Evolutionary conservation across 1,140 invertebrate genomes (phyloP).

Genomic region (Bombus pyrosoma): DNA sequence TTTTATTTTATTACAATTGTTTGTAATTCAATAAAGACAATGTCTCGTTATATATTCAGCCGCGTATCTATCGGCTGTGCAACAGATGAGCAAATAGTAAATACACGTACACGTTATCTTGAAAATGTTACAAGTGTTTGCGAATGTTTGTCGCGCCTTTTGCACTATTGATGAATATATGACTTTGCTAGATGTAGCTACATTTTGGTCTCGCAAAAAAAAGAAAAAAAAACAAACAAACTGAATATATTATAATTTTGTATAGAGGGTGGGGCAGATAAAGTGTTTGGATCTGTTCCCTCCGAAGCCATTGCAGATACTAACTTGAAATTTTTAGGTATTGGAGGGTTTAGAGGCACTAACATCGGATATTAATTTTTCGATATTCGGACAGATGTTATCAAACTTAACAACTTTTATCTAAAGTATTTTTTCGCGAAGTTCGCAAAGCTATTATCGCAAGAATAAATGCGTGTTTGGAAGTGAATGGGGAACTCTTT

Average conservation of each 20-base stretch:
- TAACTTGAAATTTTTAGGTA: too few species aligned
- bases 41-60: not conserved
- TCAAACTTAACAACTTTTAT: too few species aligned
- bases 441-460: too few species aligned
- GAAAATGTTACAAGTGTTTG: not conserved
- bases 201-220: not conserved
- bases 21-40: not conserved
- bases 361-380: too few species aligned
- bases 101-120: not conserved
- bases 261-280: too few species aligned
- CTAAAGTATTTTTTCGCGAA: too few species aligned
- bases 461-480: too few species aligned
- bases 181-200: not conserved
- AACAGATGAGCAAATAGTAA: not conserved
- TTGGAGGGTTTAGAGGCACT: too few species aligned
- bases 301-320: too few species aligned
- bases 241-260: not conserved
- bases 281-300: too few species aligned
- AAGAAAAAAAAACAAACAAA: not conserved
- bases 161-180: not conserved
- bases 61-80: not conserved
- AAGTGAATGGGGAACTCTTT: too few species aligned
- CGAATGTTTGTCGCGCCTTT: not conserved
- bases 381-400: too few species aligned
- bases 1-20: not conserved